Base-by-base conservation (phyloP, 2,888 invertebrate species). In the Cosmia pyralina region DNA sequence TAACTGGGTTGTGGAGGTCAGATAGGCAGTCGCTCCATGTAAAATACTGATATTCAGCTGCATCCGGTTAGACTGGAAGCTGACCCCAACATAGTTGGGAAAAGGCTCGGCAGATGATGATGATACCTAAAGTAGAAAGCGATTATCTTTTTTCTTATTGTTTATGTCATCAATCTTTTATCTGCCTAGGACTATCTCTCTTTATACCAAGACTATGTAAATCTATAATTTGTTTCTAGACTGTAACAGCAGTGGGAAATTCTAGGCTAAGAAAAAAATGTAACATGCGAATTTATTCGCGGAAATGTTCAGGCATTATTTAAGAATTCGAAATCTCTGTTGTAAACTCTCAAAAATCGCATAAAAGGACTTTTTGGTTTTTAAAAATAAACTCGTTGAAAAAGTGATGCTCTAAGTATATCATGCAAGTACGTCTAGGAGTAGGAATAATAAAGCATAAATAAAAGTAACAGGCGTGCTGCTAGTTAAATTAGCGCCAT, bases 401-500 rank as follows among this genome's bases (percentile, higher is more conserved):
- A 71, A 75, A 55, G 8, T 53, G 11, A 53, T 34, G 5, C n/a
- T n/a, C 10, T 59, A 46, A 10, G 6, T 50, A 46, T 13, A 46
- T 46, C 28, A 58, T 17, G 17, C 13, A 55, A 57, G 38, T 28
- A 63, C 13, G 19, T 41, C 7, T 64, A 52, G 15, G 70, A 65
- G 53, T 55, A 58, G 58, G 46, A 48, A 55, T 72, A 48, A 62
- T 59, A 72, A 65, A 58, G 17, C 46, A 62, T 50, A 62, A 58
- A 71, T 73, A 58, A 76, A 74, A 84, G 70, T 76, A 75, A 76
- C 70, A 55, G 71, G 72, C 75, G 69, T 75, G 76, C 75, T 83
- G 77, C 11, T 52, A n/a, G 77, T 79, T 83, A 82, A 73, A 82
- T 82, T 76, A 83, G 72, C 68, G 74, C 72, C 72, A 85, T 84